Evolutionary conservation across 1,140 invertebrate species (phyloP).

Genomic region (Drosophila jambulina): DNA sequence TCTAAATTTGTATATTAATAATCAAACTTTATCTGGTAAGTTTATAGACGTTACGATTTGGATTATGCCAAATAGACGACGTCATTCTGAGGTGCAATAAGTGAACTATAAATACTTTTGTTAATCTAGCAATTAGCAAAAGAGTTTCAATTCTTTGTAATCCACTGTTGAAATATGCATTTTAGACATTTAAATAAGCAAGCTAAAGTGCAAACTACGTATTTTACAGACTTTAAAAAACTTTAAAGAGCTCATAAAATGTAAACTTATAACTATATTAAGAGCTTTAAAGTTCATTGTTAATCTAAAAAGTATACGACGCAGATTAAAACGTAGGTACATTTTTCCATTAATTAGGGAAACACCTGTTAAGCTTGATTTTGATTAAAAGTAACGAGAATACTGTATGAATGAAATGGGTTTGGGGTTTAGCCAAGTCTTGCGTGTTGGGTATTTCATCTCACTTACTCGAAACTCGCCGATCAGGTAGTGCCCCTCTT

Average conservation of each 20-base stretch:
- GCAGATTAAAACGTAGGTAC: not conserved
- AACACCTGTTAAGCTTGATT: too few relatives aligned
- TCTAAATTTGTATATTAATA: not conserved
- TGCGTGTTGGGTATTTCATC: not conserved
- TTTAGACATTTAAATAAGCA: not conserved
- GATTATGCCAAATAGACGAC: too few relatives aligned
- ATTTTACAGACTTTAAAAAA: not conserved
- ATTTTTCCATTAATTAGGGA: not conserved
- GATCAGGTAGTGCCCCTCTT: constrained; percentile 35
- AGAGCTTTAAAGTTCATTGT: not conserved
- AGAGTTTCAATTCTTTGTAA: not conserved
- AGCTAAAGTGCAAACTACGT: not conserved
- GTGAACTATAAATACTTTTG: not conserved
- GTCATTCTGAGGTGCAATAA: not conserved
- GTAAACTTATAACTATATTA: not conserved
- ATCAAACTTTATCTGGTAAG: not conserved
- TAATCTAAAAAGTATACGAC: not conserved
- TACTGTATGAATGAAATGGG: too few relatives aligned
- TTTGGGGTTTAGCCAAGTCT: not conserved
- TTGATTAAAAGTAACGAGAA: too few relatives aligned
- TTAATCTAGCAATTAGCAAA: not conserved
- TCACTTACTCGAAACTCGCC: constrained; percentile 62
- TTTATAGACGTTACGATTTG: not conserved
- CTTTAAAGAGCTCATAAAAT: not conserved
- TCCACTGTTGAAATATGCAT: not conserved